A percentile compares a stretch with the other conserved stretches of the same genome.
Conservation (phyloP, 1,140 invertebrate species). For the Scaptomyza hsui region DNA sequence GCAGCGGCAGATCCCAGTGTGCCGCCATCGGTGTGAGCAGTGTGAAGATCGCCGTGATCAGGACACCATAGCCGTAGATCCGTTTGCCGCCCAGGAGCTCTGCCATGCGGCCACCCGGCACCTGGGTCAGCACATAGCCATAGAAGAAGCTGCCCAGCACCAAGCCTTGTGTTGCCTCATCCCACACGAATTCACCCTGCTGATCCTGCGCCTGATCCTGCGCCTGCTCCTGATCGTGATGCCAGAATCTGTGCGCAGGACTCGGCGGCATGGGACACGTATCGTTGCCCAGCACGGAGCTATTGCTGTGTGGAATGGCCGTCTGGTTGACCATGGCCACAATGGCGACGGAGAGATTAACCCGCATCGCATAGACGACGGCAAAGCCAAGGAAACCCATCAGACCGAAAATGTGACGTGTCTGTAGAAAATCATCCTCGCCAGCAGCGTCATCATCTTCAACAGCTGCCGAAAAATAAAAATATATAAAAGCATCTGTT, state of each 20-base stretch:
- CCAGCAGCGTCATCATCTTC: conserved; percentile 9
- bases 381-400: conserved; percentile 92
- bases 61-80: conserved; percentile 91
- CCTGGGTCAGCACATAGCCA: conserved; percentile 94
- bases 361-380: conserved; percentile 95
- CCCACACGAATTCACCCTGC: conserved; percentile 91
- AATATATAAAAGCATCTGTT: background rate
- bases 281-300: conserved; percentile 85
- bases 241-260: background rate
- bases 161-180: conserved; percentile 90
- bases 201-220: conserved; percentile 66
- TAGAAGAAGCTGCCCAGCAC: conserved; percentile 94
- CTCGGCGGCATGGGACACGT: conserved; percentile 85
- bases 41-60: conserved; percentile 91
- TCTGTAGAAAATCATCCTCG: conserved; percentile 84
- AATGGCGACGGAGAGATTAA: conserved; percentile 96
- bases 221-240: conserved; percentile 84
- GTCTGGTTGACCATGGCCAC: conserved; percentile 96
- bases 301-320: conserved; percentile 86
- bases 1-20: conserved; percentile 88
- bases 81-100: conserved; percentile 92
- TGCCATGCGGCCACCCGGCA: conserved; percentile 93
- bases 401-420: conserved; percentile 90
- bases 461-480: background rate
- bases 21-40: conserved; percentile 90